phyloP scores from a whole-genome alignment of 2,888 invertebrate genomes.

The Zaprionus obscuricornis region DNA sequence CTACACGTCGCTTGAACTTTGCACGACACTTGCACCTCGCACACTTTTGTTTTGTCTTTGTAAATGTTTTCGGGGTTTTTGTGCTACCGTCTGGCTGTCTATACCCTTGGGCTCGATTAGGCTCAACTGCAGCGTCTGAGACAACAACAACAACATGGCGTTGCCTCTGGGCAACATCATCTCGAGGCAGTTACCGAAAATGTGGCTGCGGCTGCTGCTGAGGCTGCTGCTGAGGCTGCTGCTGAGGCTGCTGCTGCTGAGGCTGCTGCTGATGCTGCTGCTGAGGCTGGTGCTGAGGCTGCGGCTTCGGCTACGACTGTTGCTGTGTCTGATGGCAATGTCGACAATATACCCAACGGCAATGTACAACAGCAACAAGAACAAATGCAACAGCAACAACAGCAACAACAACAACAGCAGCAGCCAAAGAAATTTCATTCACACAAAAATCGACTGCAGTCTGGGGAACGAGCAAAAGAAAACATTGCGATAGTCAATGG shows the following conservation, averaged over 20 bases:
- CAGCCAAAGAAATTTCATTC: conserved; percentile 54
- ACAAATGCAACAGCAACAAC: conserved; percentile 24
- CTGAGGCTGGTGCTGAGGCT: no score
- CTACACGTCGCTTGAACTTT: conserved; percentile 24
- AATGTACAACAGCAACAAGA: conserved; percentile 15
- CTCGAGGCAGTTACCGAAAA: conserved; percentile 52
- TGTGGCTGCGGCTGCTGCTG: no score
- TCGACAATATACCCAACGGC: conserved; percentile 1
- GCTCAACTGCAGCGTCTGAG: conserved; percentile 61
- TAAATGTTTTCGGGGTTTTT: conserved; percentile 54
- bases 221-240: no score
- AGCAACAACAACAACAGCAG: conserved; percentile 19
- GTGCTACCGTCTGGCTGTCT: background rate
- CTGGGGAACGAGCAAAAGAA: conserved; percentile 33
- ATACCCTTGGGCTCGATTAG: conserved; percentile 36
- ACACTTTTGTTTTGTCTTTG: conserved; percentile 71
- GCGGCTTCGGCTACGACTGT: no score
- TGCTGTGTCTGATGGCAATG: conserved; percentile 4
- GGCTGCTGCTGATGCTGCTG: no score
- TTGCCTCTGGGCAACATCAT: conserved; percentile 16
- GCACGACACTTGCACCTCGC: conserved; percentile 56
- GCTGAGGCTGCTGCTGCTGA: no score
- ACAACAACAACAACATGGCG: conserved; percentile 39
- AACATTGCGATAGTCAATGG: conserved; percentile 39
- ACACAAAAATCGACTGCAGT: conserved; percentile 42